Conservation (phyloP, 2,797 vertebrate genomes). For the Florisuga fusca region DNA sequence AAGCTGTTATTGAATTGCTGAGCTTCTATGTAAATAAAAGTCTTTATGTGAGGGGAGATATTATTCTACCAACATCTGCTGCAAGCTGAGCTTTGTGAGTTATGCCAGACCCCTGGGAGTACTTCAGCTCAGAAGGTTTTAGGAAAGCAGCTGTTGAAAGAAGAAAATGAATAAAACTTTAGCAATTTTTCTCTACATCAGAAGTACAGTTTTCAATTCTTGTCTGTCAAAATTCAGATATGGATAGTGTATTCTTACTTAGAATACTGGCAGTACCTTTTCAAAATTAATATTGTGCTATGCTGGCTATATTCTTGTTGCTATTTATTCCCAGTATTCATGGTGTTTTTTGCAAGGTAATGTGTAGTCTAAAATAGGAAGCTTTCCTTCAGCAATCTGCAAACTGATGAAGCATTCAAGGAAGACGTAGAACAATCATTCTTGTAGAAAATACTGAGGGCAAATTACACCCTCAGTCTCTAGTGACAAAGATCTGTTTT, state of each 20-base stretch:
- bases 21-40: neutral
- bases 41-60: neutral
- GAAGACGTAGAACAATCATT: neutral
- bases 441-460: neutral
- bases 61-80: neutral
- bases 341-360: neutral
- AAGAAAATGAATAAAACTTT: neutral
- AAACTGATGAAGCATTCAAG: neutral
- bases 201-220: neutral
- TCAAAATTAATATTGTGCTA: neutral
- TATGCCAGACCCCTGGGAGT: neutral
- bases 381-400: neutral
- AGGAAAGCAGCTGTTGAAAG: slow-evolving; percentile 3
- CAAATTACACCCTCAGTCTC: neutral
- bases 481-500: neutral
- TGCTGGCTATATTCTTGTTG: neutral
- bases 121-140: neutral
- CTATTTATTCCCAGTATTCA: neutral
- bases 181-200: neutral
- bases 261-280: neutral
- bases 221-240: neutral
- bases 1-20: neutral
- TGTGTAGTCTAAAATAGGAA: neutral
- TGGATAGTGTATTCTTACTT: neutral
- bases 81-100: neutral